Evolutionary conservation across 2,888 invertebrate species (phyloP), one percentile per base, ranked within the genome.

Genomic region (Microdon myrmicae): DNA sequence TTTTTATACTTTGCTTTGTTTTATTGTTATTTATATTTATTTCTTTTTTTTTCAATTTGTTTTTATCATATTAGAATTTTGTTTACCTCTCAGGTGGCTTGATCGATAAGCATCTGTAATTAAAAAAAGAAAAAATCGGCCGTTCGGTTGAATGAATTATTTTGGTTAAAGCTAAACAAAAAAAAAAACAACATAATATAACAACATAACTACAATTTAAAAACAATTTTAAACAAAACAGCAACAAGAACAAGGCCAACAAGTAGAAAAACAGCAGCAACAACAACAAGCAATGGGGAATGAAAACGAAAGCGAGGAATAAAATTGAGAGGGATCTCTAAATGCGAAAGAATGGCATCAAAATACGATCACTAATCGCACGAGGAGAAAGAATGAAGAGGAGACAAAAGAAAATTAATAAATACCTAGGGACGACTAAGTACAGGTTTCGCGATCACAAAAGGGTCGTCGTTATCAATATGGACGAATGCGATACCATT

Each of bases 101-200:
- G 84, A 86, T 86, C 84, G 86, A 86, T 85, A 86, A 85, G 84
- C 86, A 86, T 86, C 86, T 86, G 86, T 83, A 86, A 86, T 86
- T 85, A 86, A 85, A 86, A 85, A 85, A 74, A 84, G 73, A 75
- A 74, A 66, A 61, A 60, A 69, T 68, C 71, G 72, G 70, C 72
- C 71, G 70, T 71, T 69, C 70, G 70, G 82, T 84, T 84, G 82
- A 84, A 85, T 83, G 83, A 78, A 82, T 83, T 75, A 80, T 82
- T 82, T 72, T 70, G 68, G 67, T 70, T 69, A 64, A 55, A 67
- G 61, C 45, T 64, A 64, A 53, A 51, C 58, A 58, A 55, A 67
- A 38, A 67, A 68, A 41, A 43, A 29, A 59, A 25, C 22, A 37
- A 7, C 8, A 55, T 43, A 22, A 10, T 20, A 25, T 14, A 43